A percentile compares a stretch with the other conserved stretches of the same genome.
Conservation (phyloP, 1,140 invertebrate genomes). For the Drosophila rhopaloa region DNA sequence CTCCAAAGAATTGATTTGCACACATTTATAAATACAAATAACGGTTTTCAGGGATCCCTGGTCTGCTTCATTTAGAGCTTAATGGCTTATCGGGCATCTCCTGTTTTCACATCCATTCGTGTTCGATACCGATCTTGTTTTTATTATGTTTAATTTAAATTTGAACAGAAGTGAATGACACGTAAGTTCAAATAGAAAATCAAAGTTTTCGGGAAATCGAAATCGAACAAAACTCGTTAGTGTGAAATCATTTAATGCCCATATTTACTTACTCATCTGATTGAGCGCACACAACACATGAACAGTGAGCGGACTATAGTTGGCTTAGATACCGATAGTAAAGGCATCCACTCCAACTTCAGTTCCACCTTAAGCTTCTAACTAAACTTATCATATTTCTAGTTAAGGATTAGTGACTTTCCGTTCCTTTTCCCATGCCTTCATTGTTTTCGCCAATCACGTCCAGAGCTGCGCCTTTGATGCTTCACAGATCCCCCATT, state of each 20-base stretch:
- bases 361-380: slow-evolving; percentile 17
- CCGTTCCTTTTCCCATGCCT: slow-evolving; percentile 9
- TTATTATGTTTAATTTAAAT: too few relatives aligned
- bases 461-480: slow-evolving; percentile 45
- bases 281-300: slow-evolving; percentile 68
- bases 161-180: too few relatives aligned
- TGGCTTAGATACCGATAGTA: background rate
- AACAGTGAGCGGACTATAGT: slow-evolving; percentile 33
- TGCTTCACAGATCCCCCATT: slow-evolving; percentile 24
- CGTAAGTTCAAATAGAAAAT: too few relatives aligned
- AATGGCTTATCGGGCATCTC: slow-evolving; percentile 5
- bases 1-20: background rate
- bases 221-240: background rate
- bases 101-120: background rate
- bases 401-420: slow-evolving; percentile 36
- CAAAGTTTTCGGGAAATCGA: background rate
- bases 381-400: slow-evolving; percentile 17
- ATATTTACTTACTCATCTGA: slow-evolving; percentile 23
- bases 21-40: background rate
- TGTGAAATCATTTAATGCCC: background rate
- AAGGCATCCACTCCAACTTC: background rate
- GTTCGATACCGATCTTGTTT: background rate
- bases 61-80: background rate
- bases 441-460: slow-evolving; percentile 62
- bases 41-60: background rate